Evolutionary conservation across 2,113 vertebrate species (phyloP).

Genomic region (Psephotus haematonotus): DNA sequence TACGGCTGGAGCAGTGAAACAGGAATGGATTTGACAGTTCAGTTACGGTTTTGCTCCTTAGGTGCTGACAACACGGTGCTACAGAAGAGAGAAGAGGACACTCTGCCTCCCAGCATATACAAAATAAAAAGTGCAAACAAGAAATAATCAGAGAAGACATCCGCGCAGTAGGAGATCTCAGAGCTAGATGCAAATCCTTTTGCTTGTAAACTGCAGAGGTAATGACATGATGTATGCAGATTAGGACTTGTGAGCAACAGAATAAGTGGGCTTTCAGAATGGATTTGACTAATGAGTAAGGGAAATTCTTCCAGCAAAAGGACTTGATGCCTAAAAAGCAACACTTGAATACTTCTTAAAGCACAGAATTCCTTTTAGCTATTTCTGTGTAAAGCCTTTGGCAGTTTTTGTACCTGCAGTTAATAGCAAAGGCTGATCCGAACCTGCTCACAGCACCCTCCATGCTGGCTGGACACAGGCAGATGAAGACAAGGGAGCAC

Average conservation of each 20-base stretch:
- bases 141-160: background rate
- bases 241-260: background rate
- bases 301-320: background rate
- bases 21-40: background rate
- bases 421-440: rapidly evolving
- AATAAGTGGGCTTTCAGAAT: background rate
- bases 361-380: background rate
- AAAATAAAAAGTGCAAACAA: background rate
- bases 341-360: background rate
- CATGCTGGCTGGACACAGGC: rapidly evolving
- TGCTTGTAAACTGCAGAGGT: background rate
- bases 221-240: background rate
- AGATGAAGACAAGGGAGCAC: background rate
- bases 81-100: background rate
- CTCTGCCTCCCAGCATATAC: background rate
- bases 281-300: background rate
- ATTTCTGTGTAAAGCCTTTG: background rate
- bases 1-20: background rate
- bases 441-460: rapidly evolving
- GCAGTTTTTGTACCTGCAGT: background rate
- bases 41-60: background rate
- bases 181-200: background rate
- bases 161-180: background rate
- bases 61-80: background rate
- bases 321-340: background rate